phyloP scores from a whole-genome alignment of 2,888 invertebrate species.

The Patella depressa region DNA sequence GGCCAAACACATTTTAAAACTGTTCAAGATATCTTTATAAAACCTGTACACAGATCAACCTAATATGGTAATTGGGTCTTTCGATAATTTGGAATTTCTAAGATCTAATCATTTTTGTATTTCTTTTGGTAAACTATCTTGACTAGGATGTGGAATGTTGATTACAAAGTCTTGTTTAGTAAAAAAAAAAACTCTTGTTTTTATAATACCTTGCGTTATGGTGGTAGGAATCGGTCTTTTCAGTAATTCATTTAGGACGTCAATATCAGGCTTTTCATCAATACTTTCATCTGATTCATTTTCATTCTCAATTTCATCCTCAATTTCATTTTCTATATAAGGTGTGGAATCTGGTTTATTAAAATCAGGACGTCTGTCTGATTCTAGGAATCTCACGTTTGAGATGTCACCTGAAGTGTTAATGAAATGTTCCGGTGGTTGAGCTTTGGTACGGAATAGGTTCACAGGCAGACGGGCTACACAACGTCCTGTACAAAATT shows the following conservation, averaged over 20 bases:
- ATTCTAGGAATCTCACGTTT: neutral
- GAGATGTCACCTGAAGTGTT: neutral
- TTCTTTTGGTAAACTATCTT: too few species aligned
- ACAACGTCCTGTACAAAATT: slow-evolving; percentile 71
- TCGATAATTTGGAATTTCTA: too few species aligned
- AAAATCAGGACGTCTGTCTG: neutral
- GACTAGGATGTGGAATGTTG: too few species aligned
- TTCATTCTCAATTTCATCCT: slow-evolving; percentile 22
- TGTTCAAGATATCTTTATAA: too few species aligned
- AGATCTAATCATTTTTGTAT: too few species aligned
- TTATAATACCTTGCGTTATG: neutral
- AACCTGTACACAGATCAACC: too few species aligned
- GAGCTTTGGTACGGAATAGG: neutral
- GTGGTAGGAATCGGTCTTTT: slow-evolving; percentile 13
- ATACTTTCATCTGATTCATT: slow-evolving; percentile 24
- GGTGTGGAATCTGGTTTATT: neutral
- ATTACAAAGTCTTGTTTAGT: too few species aligned
- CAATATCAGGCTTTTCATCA: slow-evolving; percentile 51
- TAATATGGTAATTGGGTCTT: too few species aligned
- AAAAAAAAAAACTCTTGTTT: too few species aligned
- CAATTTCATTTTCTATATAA: slow-evolving; percentile 2
- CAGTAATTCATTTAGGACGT: slow-evolving; percentile 19
- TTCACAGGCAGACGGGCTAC: slow-evolving; percentile 62
- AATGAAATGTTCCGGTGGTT: neutral
- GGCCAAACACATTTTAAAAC: too few species aligned